These are phyloP conservation scores for Eulacestoma nigropectus DNA, from an alignment of 2,113 vertebrate genomes.

Conservation along the genomic window DNA sequence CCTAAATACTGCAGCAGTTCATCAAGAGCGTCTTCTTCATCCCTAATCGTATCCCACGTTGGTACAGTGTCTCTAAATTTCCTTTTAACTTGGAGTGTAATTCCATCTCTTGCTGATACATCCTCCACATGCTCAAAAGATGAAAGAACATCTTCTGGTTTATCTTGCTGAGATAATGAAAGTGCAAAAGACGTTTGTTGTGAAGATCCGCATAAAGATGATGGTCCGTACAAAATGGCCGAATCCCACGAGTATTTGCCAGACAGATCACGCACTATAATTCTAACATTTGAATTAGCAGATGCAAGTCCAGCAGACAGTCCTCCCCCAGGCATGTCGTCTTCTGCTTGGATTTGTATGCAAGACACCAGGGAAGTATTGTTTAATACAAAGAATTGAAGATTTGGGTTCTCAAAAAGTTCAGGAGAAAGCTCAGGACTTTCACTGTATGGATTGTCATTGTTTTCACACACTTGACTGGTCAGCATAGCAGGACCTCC, in stretches of 20 bases:
- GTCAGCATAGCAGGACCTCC: slow-evolving; percentile 96
- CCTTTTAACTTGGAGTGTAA: slow-evolving; percentile 82
- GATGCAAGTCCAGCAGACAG: slow-evolving; percentile 91
- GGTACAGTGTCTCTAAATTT: slow-evolving; percentile 88
- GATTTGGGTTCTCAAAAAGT: slow-evolving; percentile 95
- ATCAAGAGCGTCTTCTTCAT: slow-evolving; percentile 92
- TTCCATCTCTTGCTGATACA: slow-evolving; percentile 71
- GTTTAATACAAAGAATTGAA: slow-evolving; percentile 95
- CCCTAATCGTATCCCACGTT: slow-evolving; percentile 89
- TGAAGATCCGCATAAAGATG: slow-evolving; percentile 70
- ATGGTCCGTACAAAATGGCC: slow-evolving; percentile 90
- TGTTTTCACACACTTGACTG: slow-evolving; percentile 96
- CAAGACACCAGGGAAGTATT: slow-evolving; percentile 88
- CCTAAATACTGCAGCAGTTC: slow-evolving; percentile 96
- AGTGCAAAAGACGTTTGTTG: slow-evolving; percentile 69
- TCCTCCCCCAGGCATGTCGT: slow-evolving; percentile 87
- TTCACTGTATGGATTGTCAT: slow-evolving; percentile 94
- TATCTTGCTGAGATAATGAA: slow-evolving; percentile 70
- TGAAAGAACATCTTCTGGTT: slow-evolving; percentile 64
- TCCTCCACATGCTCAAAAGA: slow-evolving; percentile 71
- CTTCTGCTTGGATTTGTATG: slow-evolving; percentile 90
- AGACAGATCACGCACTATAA: slow-evolving; percentile 93
- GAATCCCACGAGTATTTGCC: slow-evolving; percentile 99
- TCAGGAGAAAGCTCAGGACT: slow-evolving; percentile 91
- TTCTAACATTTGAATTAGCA: slow-evolving; percentile 88